Conservation (phyloP, 2,888 invertebrate species). For the Timema podura region DNA sequence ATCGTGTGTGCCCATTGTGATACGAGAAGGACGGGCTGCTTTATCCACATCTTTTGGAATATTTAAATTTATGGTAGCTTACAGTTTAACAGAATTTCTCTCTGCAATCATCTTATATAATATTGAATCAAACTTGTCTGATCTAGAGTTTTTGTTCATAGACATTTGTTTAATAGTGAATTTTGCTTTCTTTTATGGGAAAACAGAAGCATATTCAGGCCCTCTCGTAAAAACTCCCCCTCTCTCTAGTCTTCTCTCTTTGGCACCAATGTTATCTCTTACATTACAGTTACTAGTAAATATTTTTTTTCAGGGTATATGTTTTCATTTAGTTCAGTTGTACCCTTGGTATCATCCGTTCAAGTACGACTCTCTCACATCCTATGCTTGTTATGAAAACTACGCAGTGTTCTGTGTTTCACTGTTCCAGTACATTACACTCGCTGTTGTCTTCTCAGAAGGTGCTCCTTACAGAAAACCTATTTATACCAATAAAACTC, state of each 20-base stretch:
- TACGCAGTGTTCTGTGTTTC: slow-evolving; percentile 59
- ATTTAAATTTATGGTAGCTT: slow-evolving; percentile 62
- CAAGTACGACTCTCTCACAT: slow-evolving; percentile 41
- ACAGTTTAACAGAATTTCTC: slow-evolving; percentile 54
- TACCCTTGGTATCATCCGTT: slow-evolving; percentile 56
- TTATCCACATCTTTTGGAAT: slow-evolving; percentile 58
- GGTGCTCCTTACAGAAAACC: slow-evolving; percentile 62
- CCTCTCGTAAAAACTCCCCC: slow-evolving; percentile 51
- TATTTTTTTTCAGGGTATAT: slow-evolving; percentile 47
- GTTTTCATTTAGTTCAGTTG: slow-evolving; percentile 49
- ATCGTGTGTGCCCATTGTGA: slow-evolving; percentile 47
- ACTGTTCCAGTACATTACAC: slow-evolving; percentile 61
- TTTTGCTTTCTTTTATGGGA: slow-evolving; percentile 61
- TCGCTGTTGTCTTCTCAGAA: slow-evolving; percentile 60
- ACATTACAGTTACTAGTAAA: slow-evolving; percentile 50
- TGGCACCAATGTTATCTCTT: slow-evolving; percentile 52
- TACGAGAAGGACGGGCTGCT: slow-evolving; percentile 51
- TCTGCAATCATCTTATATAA: slow-evolving; percentile 56
- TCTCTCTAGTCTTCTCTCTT: slow-evolving; percentile 50
- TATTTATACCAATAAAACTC: slow-evolving; percentile 56
- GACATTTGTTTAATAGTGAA: slow-evolving; percentile 60
- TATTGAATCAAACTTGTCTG: slow-evolving; percentile 59
- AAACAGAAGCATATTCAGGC: slow-evolving; percentile 51
- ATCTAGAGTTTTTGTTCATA: slow-evolving; percentile 62
- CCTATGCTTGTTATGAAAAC: slow-evolving; percentile 55